Conservation (phyloP, 2,797 vertebrate genomes). For the Eupleurogrammus muticus region DNA sequence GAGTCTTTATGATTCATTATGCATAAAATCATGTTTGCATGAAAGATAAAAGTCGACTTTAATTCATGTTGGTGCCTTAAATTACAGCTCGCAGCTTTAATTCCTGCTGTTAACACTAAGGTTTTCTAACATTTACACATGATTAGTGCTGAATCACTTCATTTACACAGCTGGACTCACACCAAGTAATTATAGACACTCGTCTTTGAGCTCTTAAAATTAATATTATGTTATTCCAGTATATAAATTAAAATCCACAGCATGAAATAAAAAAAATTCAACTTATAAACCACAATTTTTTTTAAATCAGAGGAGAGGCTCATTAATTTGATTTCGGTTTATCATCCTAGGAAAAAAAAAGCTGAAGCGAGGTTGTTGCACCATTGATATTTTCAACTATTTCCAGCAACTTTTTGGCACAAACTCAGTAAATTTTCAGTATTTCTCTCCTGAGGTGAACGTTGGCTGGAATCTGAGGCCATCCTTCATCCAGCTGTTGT, state of each 20-base stretch:
- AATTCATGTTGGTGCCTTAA: background rate
- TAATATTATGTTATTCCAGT: too few relatives aligned
- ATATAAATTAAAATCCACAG: too few relatives aligned
- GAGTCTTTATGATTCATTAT: too few relatives aligned
- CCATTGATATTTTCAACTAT: conserved; percentile 30
- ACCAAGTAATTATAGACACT: conserved; percentile 4
- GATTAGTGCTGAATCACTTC: conserved; percentile 21
- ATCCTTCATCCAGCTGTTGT: conserved; percentile 76
- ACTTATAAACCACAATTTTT: too few relatives aligned
- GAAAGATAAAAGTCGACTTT: too few relatives aligned
- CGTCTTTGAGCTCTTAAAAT: background rate
- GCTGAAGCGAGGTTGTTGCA: background rate
- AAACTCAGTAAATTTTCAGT: too few relatives aligned
- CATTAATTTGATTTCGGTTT: too few relatives aligned
- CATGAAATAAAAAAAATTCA: too few relatives aligned
- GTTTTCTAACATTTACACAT: conserved; percentile 5
- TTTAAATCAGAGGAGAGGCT: too few relatives aligned
- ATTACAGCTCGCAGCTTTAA: background rate
- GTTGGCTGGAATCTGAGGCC: conserved; percentile 51
- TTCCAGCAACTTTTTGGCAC: conserved; percentile 12
- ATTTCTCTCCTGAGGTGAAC: conserved; percentile 33
- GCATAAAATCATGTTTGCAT: too few relatives aligned
- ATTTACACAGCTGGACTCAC: conserved; percentile 4
- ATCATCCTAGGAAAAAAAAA: background rate
- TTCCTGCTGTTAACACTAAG: background rate